These are phyloP conservation scores for Tachuris rubrigastra DNA, from an alignment of 2,113 vertebrate species.

Conservation along the genomic window DNA sequence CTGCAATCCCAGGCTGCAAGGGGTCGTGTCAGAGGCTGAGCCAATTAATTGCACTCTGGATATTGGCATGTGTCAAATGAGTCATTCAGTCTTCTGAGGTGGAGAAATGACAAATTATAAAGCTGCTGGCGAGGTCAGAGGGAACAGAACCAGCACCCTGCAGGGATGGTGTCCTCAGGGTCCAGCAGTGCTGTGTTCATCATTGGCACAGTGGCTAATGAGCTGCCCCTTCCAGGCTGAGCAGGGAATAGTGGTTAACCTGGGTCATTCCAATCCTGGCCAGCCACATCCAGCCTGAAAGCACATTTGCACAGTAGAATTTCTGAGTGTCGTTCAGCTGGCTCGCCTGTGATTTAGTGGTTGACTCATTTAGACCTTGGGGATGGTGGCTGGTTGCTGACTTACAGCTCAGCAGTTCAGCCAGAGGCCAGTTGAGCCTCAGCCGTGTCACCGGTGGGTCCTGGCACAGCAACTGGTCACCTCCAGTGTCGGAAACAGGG, in stretches of 20 bases:
- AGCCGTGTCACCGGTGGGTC: accelerated
- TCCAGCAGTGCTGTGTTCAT: neutral
- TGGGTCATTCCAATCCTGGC: neutral
- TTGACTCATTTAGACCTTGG: conserved; percentile 2
- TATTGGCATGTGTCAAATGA: neutral
- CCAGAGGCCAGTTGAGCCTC: neutral
- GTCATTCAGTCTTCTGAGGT: neutral
- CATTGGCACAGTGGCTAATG: neutral
- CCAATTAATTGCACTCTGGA: neutral
- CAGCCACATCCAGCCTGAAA: neutral
- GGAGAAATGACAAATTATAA: neutral
- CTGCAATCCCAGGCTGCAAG: neutral
- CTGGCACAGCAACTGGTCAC: neutral
- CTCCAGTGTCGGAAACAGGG: accelerated
- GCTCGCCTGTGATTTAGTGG: neutral
- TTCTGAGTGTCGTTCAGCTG: neutral
- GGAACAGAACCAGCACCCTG: neutral
- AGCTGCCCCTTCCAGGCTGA: neutral
- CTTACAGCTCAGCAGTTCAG: neutral
- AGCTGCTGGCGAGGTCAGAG: neutral
- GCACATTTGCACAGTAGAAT: neutral
- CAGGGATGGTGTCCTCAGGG: neutral
- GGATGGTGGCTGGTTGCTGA: neutral
- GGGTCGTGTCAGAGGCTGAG: neutral
- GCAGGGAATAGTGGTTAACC: neutral